Percentiles rank a stretch among this genome's conserved stretches.
phyloP scores from a whole-genome alignment of 2,888 invertebrate species.

The Pyrocoelia pectoralis region DNA sequence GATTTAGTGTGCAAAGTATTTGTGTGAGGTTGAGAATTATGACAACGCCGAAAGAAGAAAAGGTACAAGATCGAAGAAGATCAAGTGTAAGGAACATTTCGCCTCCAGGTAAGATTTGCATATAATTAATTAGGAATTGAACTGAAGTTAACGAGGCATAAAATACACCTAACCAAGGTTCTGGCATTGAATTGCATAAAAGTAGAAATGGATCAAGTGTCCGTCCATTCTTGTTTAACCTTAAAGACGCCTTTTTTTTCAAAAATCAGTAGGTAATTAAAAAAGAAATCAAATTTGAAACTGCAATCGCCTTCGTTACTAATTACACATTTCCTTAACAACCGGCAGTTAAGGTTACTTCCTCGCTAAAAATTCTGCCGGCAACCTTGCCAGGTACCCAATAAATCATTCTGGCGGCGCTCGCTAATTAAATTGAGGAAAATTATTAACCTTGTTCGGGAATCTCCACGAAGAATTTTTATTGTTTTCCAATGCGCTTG shows the following conservation, averaged over 20 bases:
- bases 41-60: slow-evolving; percentile 3
- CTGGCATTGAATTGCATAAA: slow-evolving; percentile 9
- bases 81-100: background rate
- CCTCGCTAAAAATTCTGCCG: background rate
- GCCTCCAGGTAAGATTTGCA: slow-evolving; percentile 2
- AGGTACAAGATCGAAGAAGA: slow-evolving; percentile 1
- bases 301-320: background rate
- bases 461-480: no score
- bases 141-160: background rate
- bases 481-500: no score
- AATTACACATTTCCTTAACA: background rate
- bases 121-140: background rate
- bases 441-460: no score
- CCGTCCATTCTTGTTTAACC: slow-evolving; percentile 6
- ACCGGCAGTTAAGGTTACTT: background rate
- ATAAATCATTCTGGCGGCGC: no score
- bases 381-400: background rate
- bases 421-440: no score
- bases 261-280: background rate
- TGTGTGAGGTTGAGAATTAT: background rate
- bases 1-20: background rate
- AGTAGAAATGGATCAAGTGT: slow-evolving; percentile 12
- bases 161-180: slow-evolving; percentile 1
- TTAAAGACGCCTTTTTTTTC: background rate
- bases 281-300: background rate